Conservation (phyloP, 2,888 invertebrate genomes). For the Erpobdella octoculata region DNA sequence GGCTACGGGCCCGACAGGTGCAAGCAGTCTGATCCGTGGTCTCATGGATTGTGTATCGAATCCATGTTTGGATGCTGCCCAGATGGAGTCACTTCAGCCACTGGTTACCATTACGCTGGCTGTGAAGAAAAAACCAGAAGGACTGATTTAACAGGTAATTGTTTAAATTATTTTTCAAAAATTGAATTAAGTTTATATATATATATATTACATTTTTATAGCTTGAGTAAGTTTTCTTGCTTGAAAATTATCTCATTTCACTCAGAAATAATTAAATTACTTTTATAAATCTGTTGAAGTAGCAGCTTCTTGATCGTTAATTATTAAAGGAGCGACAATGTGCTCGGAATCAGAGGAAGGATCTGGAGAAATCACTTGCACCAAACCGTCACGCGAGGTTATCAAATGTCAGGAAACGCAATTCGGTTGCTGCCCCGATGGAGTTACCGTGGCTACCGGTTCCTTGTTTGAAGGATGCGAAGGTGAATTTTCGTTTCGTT, state of each 20-base stretch:
- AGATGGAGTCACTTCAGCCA: slow-evolving; percentile 72
- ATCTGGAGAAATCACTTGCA: slow-evolving; percentile 56
- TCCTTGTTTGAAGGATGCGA: slow-evolving; percentile 71
- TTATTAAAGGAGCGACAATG: background rate
- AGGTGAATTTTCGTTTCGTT: too few relatives aligned
- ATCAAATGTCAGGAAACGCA: slow-evolving; percentile 58
- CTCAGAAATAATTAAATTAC: background rate
- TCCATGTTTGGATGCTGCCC: slow-evolving; percentile 77
- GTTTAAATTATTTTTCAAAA: too few relatives aligned
- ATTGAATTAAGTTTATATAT: too few relatives aligned
- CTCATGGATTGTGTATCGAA: slow-evolving; percentile 44
- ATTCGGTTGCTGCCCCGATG: slow-evolving; percentile 84
- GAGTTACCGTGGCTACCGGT: slow-evolving; percentile 64
- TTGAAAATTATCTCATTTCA: too few relatives aligned
- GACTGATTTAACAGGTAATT: too few relatives aligned
- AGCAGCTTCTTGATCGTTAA: background rate
- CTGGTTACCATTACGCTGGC: slow-evolving; percentile 65
- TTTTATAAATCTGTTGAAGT: background rate
- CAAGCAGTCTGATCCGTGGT: slow-evolving; percentile 25
- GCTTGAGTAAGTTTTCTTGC: too few relatives aligned
- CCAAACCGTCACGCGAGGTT: slow-evolving; percentile 29
- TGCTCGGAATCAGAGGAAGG: slow-evolving; percentile 61
- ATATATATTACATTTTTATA: too few relatives aligned
- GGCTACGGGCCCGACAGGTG: slow-evolving; percentile 61
- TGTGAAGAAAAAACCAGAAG: slow-evolving; percentile 55